Conservation (phyloP, 2,888 invertebrate species). For the Drosophila putrida region DNA sequence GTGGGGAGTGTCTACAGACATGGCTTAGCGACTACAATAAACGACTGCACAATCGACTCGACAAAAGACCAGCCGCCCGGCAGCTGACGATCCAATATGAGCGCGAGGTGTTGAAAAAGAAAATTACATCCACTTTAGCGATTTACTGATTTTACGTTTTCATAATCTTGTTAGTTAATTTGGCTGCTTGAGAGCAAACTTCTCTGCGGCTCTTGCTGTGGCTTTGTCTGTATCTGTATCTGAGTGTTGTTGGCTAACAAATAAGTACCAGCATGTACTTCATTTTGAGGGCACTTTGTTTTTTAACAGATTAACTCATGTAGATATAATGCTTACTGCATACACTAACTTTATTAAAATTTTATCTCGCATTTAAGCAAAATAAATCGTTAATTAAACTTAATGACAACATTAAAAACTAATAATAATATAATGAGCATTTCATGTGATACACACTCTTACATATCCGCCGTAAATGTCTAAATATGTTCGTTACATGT, state of each 20-base stretch:
- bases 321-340: neutral
- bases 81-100: conserved; percentile 77
- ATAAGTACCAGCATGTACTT: conserved; percentile 9
- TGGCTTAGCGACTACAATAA: conserved; percentile 67
- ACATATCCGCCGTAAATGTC: neutral
- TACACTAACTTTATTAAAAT: neutral
- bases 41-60: conserved; percentile 52
- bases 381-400: neutral
- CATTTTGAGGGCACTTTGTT: conserved; percentile 4
- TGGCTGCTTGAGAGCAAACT: conserved; percentile 65
- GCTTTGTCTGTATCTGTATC: neutral
- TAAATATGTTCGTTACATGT: conserved; percentile 9
- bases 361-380: neutral
- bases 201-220: conserved; percentile 17
- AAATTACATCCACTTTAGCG: conserved; percentile 85
- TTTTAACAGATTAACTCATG: conserved; percentile 2
- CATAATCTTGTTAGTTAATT: conserved; percentile 83
- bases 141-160: conserved; percentile 84
- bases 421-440: neutral
- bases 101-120: conserved; percentile 85
- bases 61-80: conserved; percentile 76
- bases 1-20: conserved; percentile 62
- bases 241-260: conserved; percentile 11
- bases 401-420: conserved; percentile 3
- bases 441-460: neutral